phyloP scores from a whole-genome alignment of 2,888 invertebrate genomes.

The Fragum fragum region DNA sequence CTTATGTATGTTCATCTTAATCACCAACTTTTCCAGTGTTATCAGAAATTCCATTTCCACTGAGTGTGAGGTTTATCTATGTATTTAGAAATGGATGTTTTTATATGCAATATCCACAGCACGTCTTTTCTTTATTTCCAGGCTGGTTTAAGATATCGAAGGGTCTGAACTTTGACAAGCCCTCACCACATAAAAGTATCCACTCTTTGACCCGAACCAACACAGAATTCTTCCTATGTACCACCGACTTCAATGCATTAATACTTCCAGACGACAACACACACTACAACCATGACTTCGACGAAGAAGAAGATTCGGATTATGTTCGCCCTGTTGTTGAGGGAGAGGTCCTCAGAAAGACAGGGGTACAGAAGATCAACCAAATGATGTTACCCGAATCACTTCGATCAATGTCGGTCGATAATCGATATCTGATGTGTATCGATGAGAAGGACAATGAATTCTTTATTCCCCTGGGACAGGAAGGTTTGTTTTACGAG shows the following conservation, averaged over 20 bases:
- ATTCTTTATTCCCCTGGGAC: conserved; percentile 49
- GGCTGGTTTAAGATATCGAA: conserved; percentile 68
- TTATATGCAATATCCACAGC: too few relatives aligned
- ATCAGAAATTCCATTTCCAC: too few relatives aligned
- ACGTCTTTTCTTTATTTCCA: conserved; percentile 54
- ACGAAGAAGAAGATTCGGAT: conserved; percentile 21
- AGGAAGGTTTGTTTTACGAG: conserved; percentile 64
- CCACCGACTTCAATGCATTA: conserved; percentile 59
- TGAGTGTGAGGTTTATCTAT: too few relatives aligned
- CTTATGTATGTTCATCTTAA: too few relatives aligned
- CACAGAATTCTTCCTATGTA: conserved; percentile 63
- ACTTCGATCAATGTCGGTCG: conserved; percentile 24
- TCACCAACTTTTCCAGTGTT: too few relatives aligned
- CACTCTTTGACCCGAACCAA: conserved; percentile 41
- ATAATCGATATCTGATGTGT: conserved; percentile 57
- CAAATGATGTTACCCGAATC: conserved; percentile 51
- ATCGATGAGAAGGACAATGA: conserved; percentile 63
- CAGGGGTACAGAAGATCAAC: conserved; percentile 54
- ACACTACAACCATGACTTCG: conserved; percentile 9
- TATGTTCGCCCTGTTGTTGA: conserved; percentile 46
- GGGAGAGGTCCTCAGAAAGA: conserved; percentile 63
- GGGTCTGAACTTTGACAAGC: conserved; percentile 60
- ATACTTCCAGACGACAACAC: conserved; percentile 38
- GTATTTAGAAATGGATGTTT: too few relatives aligned
- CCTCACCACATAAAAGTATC: conserved; percentile 52